Evolutionary conservation across 2,888 invertebrate species (phyloP), one percentile per base, ranked within the genome.

Genomic region (Mythimna loreyi): DNA sequence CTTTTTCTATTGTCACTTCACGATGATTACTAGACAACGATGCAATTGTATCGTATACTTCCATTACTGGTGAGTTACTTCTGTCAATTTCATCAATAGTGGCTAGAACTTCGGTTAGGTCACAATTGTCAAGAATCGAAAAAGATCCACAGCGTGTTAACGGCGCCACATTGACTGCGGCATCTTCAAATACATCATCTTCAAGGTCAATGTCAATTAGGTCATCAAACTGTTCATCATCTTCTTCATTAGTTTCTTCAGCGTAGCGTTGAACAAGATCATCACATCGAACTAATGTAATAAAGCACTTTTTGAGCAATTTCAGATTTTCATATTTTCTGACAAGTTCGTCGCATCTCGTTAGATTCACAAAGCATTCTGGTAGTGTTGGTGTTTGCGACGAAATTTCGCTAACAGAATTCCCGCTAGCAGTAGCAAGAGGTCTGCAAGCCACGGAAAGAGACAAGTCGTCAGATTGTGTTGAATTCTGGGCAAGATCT

Each of bases 61-160:
- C 87, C 80, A 92, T 91, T 3, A 92, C 91, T 16, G 93, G 92
- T 19, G 92, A 92, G 73, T 74, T 89, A 68, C 80, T 85, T 47
- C 67, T 63, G 5, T 23, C 67, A 55, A 30, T 57, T 45, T 66
- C 40, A 36, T 56, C 45, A 36, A 25, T 25, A 16, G n/a, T 13
- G 36, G 57, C 47, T n/a, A 66, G 43, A 63, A 75, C 65, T 11
- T 70, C 68, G 25, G 75, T 65, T n/a, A 59, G 4, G 1, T 57
- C 62, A n/a, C 43, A 81, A 50, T 81, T 66, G 28, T 75, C 62
- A 33, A 84, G 73, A 55, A 85, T 84, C 6, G 84, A 84, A 62
- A 74, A 80, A 11, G 84, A 85, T 30, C 64, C 81, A 52, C 75
- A 60, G n/a, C 85, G 83, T 7, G 72, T 74, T 56, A 85, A 57